A percentile compares a stretch with the other conserved stretches of the same genome.
phyloP scores from a whole-genome alignment of 2,797 vertebrate species.

The Sebastes cheni region DNA sequence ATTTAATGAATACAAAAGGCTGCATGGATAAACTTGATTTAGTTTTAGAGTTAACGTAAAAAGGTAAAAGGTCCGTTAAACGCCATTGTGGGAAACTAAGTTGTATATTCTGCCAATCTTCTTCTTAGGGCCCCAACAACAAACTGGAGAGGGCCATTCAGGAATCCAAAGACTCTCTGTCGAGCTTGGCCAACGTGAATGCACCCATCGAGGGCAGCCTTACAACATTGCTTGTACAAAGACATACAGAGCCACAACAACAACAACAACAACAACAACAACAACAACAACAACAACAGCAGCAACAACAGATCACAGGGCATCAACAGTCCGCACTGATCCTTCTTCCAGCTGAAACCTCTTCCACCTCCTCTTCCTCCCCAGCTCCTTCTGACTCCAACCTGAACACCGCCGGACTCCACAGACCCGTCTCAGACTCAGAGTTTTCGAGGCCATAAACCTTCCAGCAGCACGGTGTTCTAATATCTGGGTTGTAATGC shows the following conservation, averaged over 20 bases:
- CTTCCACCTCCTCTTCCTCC: conserved; percentile 86
- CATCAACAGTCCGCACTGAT: conserved; percentile 82
- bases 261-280: conserved; percentile 15
- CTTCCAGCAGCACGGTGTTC: conserved; percentile 34
- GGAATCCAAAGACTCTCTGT: conserved; percentile 91
- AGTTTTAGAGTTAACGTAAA: not conserved
- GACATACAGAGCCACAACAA: conserved; percentile 52
- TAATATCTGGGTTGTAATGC: conserved; percentile 54
- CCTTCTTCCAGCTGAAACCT: conserved; percentile 85
- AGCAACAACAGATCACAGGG: conserved; percentile 63
- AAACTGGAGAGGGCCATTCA: conserved; percentile 85
- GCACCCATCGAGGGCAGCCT: conserved; percentile 87
- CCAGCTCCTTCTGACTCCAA: conserved; percentile 73
- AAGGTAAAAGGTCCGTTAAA: not conserved
- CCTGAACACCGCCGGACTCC: conserved; percentile 83
- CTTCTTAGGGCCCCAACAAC: conserved; percentile 85
- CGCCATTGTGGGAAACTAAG: not conserved
- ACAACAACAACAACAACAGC: not conserved
- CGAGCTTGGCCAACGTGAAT: conserved; percentile 82
- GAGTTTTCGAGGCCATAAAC: conserved; percentile 89
- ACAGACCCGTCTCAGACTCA: conserved; percentile 91
- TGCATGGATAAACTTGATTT: not conserved
- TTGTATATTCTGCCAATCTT: conserved; percentile 45
- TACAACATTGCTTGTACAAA: conserved; percentile 83
- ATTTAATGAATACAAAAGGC: not conserved